Base-by-base conservation (phyloP, 2,113 vertebrate genomes). In the Myrmecobius fasciatus region DNA sequence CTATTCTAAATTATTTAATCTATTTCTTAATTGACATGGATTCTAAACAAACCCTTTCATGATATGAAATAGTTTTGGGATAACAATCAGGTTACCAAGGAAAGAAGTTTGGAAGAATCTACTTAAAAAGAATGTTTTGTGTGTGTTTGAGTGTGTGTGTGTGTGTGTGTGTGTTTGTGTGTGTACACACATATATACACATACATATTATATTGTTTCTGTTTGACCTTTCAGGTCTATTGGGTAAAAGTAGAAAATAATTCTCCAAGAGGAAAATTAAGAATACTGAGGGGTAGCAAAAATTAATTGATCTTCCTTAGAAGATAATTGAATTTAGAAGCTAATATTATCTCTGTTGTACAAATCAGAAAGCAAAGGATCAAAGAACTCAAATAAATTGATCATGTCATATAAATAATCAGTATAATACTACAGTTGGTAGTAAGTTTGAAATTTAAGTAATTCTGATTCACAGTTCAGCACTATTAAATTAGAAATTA, bases 311-410 rank as follows among this genome's bases (percentile, higher is more conserved):
- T 43, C n/a, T 43, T 8, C 17, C 17, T 43, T 43, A 6, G 1
- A 83, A 83, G n/a, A 20, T 43, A 83, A 83, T 24, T 17, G n/a
- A 2, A 43, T n/a, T 83, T 83, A 24, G 17, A 83, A 24, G n/a
- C 31, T 24, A 8, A 43, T 47, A n/a, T 48, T 90, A 53, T 91
- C 49, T 89, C 3, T 24, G 51, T 36, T 92, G 88, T 7, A 53
- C 54, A 95, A 89, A n/a, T 91, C 93, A 96, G 24, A 26, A 46
- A 83, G n/a, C 47, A 49, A 10, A 91, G 8, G 3, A 90, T 60
- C 53, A 94, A 25, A 88, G 43, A 92, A 11, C 12, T 36, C 91
- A 12, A 53, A 12, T 31, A 3, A 1, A 31, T 96, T 53, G 1
- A 4, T 28, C 5, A 67, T 52, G 7, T 89, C 51, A 24, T 7